These are phyloP conservation scores for Lasioglossum vierecki DNA, from an alignment of 2,888 invertebrate species.

Conservation along the genomic window DNA sequence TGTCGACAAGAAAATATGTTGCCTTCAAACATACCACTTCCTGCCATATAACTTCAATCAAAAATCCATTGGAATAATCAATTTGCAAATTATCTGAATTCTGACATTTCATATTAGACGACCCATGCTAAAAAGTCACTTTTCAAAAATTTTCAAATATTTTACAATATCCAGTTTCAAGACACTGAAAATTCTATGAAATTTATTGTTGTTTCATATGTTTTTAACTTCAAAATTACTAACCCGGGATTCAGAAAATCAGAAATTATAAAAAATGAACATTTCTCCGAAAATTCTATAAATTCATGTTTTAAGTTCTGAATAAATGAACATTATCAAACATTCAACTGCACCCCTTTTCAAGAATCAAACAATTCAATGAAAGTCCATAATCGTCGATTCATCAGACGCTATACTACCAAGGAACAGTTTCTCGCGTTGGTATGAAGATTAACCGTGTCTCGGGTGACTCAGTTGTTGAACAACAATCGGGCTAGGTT, in stretches of 20 bases:
- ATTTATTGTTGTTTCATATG: too few species aligned
- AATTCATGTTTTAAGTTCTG: too few species aligned
- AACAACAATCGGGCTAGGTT: slow-evolving; percentile 17
- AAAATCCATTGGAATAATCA: too few species aligned
- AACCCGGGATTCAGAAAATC: not conserved
- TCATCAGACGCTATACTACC: not conserved
- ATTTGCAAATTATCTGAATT: too few species aligned
- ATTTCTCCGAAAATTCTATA: not conserved
- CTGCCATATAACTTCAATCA: too few species aligned
- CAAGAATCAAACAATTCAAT: not conserved
- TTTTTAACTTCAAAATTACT: too few species aligned
- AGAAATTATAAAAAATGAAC: not conserved
- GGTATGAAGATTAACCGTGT: not conserved
- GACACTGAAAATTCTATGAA: not conserved
- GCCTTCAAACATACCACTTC: not conserved
- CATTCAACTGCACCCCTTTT: not conserved
- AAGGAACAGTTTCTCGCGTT: not conserved
- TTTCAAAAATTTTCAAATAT: not conserved
- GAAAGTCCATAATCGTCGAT: not conserved
- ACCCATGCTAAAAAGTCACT: not conserved
- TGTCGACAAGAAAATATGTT: not conserved
- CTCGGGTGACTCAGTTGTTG: slow-evolving; percentile 4
- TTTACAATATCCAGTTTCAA: not conserved
- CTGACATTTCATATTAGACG: too few species aligned
- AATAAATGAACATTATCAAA: not conserved